These are phyloP conservation scores for Homalodisca vitripennis DNA, from an alignment of 1,140 invertebrate genomes.

Conservation along the genomic window DNA sequence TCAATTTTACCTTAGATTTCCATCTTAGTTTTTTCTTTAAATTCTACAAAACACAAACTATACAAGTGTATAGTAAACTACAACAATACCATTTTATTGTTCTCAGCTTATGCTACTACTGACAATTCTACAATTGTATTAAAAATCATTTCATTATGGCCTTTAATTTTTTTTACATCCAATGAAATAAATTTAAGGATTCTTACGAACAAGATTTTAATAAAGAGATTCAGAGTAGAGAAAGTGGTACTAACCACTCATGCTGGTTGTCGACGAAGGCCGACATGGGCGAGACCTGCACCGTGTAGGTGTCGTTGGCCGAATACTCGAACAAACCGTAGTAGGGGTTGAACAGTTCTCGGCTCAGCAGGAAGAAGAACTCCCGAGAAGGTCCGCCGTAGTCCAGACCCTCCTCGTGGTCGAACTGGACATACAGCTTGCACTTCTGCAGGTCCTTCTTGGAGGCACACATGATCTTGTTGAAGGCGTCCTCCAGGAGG, in stretches of 20 bases:
- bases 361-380: constrained; percentile 95
- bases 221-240: no score
- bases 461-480: constrained; percentile 93
- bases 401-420: constrained; percentile 95
- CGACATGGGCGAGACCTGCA: constrained; percentile 96
- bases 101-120: no score
- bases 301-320: constrained; percentile 96
- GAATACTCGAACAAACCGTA: constrained; percentile 98
- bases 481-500: constrained; percentile 93
- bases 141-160: no score
- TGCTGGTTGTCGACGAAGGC: constrained; percentile 97
- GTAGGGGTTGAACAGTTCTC: constrained; percentile 97
- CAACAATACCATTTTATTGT: no score
- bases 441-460: constrained; percentile 95
- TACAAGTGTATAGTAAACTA: no score
- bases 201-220: no score
- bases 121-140: no score
- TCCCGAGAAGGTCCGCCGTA: constrained; percentile 95
- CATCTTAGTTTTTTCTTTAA: no score
- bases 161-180: no score
- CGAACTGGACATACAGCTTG: constrained; percentile 92
- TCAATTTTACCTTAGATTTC: no score
- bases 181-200: no score
- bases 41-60: no score
- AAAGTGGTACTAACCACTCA: constrained; percentile 89